Conservation (phyloP, 2,888 invertebrate species). For the Orgyia antiqua region DNA sequence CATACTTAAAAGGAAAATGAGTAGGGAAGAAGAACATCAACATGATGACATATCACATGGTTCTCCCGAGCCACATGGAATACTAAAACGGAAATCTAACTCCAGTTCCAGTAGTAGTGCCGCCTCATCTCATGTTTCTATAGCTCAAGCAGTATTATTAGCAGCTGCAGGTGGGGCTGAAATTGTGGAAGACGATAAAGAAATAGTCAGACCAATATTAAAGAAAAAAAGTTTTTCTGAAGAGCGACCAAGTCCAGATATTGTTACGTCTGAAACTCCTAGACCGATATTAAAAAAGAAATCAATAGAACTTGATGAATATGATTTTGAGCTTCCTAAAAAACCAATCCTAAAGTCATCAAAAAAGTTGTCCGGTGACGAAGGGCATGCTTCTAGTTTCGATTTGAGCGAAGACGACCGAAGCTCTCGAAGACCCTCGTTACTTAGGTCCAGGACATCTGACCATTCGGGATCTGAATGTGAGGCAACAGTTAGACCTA, state of each 20-base stretch:
- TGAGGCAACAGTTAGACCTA: conserved; percentile 79
- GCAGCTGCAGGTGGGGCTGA: conserved; percentile 81
- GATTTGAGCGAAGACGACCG: conserved; percentile 75
- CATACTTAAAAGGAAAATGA: conserved; percentile 84
- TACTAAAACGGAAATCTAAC: conserved; percentile 87
- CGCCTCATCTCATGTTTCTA: conserved; percentile 81
- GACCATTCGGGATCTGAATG: conserved; percentile 77
- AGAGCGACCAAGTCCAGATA: conserved; percentile 78
- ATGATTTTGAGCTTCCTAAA: conserved; percentile 84
- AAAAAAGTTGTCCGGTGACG: conserved; percentile 82
- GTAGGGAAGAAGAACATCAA: conserved; percentile 80
- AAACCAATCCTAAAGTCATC: conserved; percentile 88
- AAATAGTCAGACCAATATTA: conserved; percentile 85
- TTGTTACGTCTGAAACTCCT: conserved; percentile 68
- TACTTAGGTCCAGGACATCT: conserved; percentile 73
- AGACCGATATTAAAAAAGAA: conserved; percentile 93
- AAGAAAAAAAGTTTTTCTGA: conserved; percentile 90
- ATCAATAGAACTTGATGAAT: conserved; percentile 85
- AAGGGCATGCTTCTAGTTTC: conserved; percentile 74
- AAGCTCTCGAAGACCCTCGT: conserved; percentile 77
- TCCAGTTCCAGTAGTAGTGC: conserved; percentile 82
- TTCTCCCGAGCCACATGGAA: conserved; percentile 86
- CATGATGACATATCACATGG: conserved; percentile 80
- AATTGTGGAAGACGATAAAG: conserved; percentile 76
- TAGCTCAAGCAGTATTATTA: conserved; percentile 82